Conservation (phyloP, 2,797 vertebrate genomes). For the Sebastes reedi region DNA sequence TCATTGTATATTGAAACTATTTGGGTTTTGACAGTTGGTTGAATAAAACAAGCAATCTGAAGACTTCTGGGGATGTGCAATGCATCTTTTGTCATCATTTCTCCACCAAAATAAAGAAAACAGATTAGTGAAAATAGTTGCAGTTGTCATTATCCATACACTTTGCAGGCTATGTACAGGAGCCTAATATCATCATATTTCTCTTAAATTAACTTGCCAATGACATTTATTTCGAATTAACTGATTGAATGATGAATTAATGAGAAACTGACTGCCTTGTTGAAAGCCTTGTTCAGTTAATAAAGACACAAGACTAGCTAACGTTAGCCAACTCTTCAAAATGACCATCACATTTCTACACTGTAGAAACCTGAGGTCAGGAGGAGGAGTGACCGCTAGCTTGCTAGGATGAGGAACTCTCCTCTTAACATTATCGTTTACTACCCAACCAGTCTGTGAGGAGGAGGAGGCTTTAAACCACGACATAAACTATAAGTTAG, state of each 20-base stretch:
- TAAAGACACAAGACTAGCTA: not conserved
- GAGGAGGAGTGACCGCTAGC: constrained; percentile 32
- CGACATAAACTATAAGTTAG: not conserved
- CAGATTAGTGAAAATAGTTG: not conserved
- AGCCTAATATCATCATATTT: not conserved
- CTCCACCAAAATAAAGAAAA: not conserved
- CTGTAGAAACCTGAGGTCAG: not conserved
- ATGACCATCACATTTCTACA: not conserved
- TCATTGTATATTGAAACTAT: not conserved
- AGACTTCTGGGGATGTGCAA: not conserved
- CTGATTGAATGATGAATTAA: not conserved
- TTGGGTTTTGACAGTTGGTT: not conserved
- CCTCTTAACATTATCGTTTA: not conserved
- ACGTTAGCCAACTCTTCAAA: not conserved
- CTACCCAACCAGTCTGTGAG: not conserved
- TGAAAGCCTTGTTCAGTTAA: not conserved
- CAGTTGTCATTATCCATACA: not conserved
- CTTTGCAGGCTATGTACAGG: not conserved
- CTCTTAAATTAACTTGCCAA: not conserved
- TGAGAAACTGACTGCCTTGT: not conserved
- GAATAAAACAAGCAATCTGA: not conserved
- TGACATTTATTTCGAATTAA: not conserved
- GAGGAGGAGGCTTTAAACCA: not conserved
- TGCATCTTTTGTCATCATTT: not conserved
- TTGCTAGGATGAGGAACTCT: constrained; percentile 24